Percentiles rank a stretch among this genome's conserved stretches.
These are phyloP conservation scores for Bos indicus DNA, from an alignment of 2,113 vertebrate genomes.

Conservation along the genomic window DNA sequence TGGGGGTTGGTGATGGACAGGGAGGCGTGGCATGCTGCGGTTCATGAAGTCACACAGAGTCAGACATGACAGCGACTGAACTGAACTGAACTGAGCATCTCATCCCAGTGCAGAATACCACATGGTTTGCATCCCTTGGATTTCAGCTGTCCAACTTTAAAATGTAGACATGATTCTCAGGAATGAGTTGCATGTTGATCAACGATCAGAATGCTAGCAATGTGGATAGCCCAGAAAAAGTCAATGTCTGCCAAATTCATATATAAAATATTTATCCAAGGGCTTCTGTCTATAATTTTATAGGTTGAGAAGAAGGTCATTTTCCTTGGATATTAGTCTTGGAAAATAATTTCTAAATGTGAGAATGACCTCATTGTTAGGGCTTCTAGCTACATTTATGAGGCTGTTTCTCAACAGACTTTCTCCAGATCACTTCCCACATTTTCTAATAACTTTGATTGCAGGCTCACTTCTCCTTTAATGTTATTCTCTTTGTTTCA, in stretches of 20 bases:
- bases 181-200: not conserved
- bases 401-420: not conserved
- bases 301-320: not conserved
- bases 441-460: not conserved
- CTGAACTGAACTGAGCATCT: not conserved
- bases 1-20: not conserved
- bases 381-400: too few relatives aligned
- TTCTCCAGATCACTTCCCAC: not conserved
- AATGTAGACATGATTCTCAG: not conserved
- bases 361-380: not conserved
- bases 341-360: not conserved
- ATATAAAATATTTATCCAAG: not conserved
- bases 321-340: not conserved
- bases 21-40: not conserved
- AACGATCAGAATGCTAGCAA: not conserved
- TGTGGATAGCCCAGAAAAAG: not conserved
- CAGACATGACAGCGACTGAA: accelerated
- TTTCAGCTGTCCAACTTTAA: not conserved
- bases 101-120: not conserved
- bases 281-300: not conserved
- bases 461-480: not conserved
- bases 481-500: not conserved
- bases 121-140: accelerated
- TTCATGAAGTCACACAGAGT: not conserved
- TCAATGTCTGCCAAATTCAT: not conserved